A percentile compares a stretch with the other conserved stretches of the same genome.
Evolutionary conservation across 2,797 vertebrate genomes (phyloP).

Genomic region (Molossus alvarezi): DNA sequence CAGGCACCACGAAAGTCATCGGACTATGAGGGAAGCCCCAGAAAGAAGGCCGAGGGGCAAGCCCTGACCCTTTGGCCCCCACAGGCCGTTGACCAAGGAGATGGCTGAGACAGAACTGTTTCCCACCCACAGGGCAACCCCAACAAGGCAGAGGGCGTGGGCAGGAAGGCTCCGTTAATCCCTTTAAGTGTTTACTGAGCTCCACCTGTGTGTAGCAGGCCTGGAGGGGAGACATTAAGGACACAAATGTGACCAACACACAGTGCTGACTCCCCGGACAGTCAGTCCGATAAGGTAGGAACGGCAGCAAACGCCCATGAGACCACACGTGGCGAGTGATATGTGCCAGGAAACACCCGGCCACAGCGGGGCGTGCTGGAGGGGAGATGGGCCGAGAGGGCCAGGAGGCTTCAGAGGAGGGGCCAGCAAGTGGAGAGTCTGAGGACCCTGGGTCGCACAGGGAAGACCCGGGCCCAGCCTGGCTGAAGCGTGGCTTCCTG

Average conservation of each 20-base stretch:
- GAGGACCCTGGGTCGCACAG: background rate
- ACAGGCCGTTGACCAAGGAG: background rate
- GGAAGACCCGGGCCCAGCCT: background rate
- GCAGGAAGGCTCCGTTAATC: background rate
- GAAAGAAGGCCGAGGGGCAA: background rate
- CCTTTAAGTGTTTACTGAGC: background rate
- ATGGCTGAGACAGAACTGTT: background rate
- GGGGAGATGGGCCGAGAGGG: background rate
- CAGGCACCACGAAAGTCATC: background rate
- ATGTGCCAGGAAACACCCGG: fast-evolving
- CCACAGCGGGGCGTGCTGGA: background rate
- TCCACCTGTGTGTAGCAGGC: background rate
- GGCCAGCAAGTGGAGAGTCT: fast-evolving
- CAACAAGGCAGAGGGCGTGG: background rate
- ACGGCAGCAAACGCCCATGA: background rate
- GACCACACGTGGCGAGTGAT: background rate
- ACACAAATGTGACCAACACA: background rate
- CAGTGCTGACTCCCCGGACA: background rate
- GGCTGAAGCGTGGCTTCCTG: background rate
- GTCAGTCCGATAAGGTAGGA: background rate
- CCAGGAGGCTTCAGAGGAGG: background rate
- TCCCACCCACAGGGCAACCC: background rate
- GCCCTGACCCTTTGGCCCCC: background rate
- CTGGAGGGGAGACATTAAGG: background rate
- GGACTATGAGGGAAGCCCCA: background rate